A percentile compares a stretch with the other conserved stretches of the same genome.
Evolutionary conservation across 2,888 invertebrate species (phyloP).

Genomic region (Pyrrhia umbra): DNA sequence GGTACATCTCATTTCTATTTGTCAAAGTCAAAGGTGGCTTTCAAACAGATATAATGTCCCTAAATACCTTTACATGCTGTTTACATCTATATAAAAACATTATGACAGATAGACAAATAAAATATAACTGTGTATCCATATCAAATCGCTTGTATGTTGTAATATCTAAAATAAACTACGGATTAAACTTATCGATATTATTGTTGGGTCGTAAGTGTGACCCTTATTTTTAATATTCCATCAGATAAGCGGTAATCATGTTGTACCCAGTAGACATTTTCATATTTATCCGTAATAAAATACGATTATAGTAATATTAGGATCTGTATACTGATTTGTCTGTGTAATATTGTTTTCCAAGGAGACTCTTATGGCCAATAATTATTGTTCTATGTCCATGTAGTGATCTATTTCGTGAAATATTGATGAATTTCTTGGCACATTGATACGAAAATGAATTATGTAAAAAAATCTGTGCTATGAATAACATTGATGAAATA

Average conservation of each 20-base stretch:
- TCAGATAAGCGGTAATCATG: constrained; percentile 37
- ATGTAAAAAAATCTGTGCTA: background rate
- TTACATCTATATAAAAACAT: background rate
- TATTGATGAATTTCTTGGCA: constrained; percentile 17
- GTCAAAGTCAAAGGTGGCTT: background rate
- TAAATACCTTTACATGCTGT: too few species aligned
- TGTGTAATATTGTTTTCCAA: constrained; percentile 34
- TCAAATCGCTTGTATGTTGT: constrained; percentile 59
- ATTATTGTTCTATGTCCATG: constrained; percentile 32
- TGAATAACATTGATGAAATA: constrained; percentile 28
- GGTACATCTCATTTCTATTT: too few species aligned
- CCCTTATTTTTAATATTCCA: constrained; percentile 54
- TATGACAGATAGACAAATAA: constrained; percentile 45
- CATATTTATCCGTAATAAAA: constrained; percentile 56
- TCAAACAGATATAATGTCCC: background rate
- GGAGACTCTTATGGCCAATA: constrained; percentile 33
- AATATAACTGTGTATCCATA: constrained; percentile 45
- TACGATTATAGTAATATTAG: constrained; percentile 51
- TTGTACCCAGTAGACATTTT: constrained; percentile 46
- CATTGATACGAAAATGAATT: constrained; percentile 7
- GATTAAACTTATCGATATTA: constrained; percentile 30
- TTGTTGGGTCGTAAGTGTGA: constrained; percentile 25
- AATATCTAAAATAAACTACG: constrained; percentile 51
- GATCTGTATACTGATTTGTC: constrained; percentile 42
- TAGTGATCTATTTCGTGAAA: constrained; percentile 16